These are phyloP conservation scores for Hippopotamus amphibius DNA, from an alignment of 2,113 vertebrate species.

Conservation along the genomic window DNA sequence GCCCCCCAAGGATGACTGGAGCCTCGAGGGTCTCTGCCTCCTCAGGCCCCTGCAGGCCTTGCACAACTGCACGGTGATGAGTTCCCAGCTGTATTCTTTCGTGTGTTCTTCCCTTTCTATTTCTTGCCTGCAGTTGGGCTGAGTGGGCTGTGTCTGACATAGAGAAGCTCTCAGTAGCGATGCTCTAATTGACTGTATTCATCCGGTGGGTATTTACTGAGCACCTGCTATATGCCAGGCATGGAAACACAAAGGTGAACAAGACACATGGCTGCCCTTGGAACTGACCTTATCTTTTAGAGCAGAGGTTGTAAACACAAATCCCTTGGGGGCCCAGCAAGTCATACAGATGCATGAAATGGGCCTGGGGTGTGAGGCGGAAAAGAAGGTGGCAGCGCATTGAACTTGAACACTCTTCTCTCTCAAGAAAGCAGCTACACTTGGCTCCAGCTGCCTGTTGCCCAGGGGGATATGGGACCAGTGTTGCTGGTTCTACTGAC, in stretches of 20 bases:
- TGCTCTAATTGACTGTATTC: background rate
- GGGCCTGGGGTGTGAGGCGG: background rate
- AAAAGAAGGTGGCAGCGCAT: fast-evolving
- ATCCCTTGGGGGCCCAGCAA: background rate
- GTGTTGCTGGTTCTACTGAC: background rate
- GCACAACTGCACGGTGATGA: background rate
- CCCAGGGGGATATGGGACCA: background rate
- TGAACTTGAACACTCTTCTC: fast-evolving
- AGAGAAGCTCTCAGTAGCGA: background rate
- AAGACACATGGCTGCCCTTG: background rate
- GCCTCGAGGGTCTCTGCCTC: background rate
- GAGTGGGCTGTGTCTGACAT: background rate
- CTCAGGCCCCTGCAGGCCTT: background rate
- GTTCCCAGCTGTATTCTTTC: background rate
- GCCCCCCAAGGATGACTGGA: background rate
- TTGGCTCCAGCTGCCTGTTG: background rate
- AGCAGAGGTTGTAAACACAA: background rate
- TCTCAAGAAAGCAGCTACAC: fast-evolving
- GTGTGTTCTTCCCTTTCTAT: background rate
- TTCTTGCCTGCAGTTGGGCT: background rate
- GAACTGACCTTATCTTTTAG: background rate
- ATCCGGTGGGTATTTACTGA: background rate
- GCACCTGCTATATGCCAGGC: background rate
- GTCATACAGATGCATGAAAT: background rate
- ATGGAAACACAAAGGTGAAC: background rate